phyloP scores from a whole-genome alignment of 2,113 vertebrate genomes.

The Gopherus flavomarginatus region DNA sequence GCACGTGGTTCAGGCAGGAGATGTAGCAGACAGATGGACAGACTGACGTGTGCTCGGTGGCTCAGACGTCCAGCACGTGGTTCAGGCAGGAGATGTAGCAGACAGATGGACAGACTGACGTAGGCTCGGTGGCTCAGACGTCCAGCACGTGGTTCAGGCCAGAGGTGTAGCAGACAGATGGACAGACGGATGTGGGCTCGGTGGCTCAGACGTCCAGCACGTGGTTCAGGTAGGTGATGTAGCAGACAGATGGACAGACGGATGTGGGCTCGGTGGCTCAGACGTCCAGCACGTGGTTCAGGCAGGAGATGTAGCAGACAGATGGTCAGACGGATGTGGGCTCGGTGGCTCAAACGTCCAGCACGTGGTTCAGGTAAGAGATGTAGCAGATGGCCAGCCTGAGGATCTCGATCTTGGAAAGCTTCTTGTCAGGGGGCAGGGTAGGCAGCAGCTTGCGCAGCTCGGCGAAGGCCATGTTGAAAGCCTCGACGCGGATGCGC shows the following conservation, averaged over 20 bases:
- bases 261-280: background rate
- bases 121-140: background rate
- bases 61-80: slow-evolving; percentile 81
- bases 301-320: slow-evolving; percentile 80
- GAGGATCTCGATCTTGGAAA: slow-evolving; percentile 86
- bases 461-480: slow-evolving; percentile 84
- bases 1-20: slow-evolving; percentile 55
- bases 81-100: slow-evolving; percentile 85
- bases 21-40: background rate
- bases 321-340: slow-evolving; percentile 58
- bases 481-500: slow-evolving; percentile 84
- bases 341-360: slow-evolving; percentile 68
- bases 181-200: rapidly evolving
- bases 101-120: rapidly evolving
- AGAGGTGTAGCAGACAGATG: slow-evolving; percentile 76
- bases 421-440: slow-evolving; percentile 83
- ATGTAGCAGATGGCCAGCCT: slow-evolving; percentile 82
- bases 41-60: rapidly evolving
- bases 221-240: slow-evolving; percentile 86
- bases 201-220: slow-evolving; percentile 76
- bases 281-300: slow-evolving; percentile 84
- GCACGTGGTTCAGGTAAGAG: slow-evolving; percentile 85
- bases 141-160: slow-evolving; percentile 86
- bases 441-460: slow-evolving; percentile 84
- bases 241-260: background rate